A percentile compares a stretch with the other conserved stretches of the same genome.
These are phyloP conservation scores for Heloderma charlesbogerti DNA, from an alignment of 2,113 vertebrate genomes.

Conservation along the genomic window DNA sequence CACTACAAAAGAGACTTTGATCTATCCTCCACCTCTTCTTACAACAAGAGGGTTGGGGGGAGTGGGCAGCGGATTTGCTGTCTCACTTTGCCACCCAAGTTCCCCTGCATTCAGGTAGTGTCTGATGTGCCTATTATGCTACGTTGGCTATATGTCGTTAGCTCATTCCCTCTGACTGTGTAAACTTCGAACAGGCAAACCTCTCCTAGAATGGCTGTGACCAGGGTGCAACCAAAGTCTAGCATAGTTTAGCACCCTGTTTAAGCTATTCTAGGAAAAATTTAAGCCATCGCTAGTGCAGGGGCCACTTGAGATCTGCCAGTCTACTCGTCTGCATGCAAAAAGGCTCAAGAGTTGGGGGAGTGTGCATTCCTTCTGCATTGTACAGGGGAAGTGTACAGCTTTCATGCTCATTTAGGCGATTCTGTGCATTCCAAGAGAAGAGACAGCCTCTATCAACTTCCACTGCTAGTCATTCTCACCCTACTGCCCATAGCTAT, in stretches of 20 bases:
- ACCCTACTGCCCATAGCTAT: no score
- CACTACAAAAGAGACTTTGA: neutral
- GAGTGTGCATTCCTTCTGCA: neutral
- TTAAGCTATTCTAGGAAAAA: neutral
- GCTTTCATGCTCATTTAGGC: neutral
- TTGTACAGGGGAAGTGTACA: neutral
- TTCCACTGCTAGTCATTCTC: neutral
- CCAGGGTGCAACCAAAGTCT: neutral
- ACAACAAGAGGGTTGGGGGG: neutral
- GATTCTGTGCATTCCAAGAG: neutral
- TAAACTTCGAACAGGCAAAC: neutral
- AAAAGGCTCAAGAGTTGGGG: neutral
- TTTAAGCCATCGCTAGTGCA: neutral
- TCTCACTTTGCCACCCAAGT: no score
- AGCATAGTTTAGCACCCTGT: neutral
- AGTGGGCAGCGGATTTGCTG: no score
- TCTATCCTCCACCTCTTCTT: neutral
- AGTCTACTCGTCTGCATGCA: neutral
- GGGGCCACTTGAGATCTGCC: neutral
- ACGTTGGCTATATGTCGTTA: neutral
- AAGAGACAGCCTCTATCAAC: neutral
- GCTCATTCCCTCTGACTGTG: neutral
- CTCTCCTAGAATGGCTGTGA: neutral
- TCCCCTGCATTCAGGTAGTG: no score
- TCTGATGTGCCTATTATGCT: no score